Base-by-base conservation (phyloP, 2,888 invertebrate genomes). In the Sinodicranocentrus sp. region DNA sequence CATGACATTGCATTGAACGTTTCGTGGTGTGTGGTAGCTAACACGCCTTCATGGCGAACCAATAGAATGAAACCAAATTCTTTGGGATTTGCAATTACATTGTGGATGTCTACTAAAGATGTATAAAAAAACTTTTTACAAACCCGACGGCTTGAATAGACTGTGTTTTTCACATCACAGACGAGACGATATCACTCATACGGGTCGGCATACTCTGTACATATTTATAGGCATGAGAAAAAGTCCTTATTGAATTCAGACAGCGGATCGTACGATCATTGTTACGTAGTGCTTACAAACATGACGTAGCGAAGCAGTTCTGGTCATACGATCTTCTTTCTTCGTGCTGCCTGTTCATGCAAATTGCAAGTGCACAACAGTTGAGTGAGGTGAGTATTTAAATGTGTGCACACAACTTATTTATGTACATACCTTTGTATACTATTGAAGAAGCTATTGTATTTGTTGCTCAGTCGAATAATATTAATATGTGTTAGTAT, bases 241-340 rank as follows among this genome's bases (percentile, higher is more conserved):
- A 48, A 48, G 33, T 33, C 5, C 10, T 33, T 33, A 3, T 33
- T 33, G n/a, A n/a, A n/a, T n/a, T n/a, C 33, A 6, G 33, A 6
- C 2, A n/a, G 48, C 2, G n/a, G 68, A 68, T 68, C 68, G 68
- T 68, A 68, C 28, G 68, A 68, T 68, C 26, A 21, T 57, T 57
- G 21, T 48, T 48, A n/a, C 48, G 33, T 33, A 10, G 48, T 17
- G 63, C 10, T 17, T 43, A 48, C 48, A 25, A 17, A 23, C 25
- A 26, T 68, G 68, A 68, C 68, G 68, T 68, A 67, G 68, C 26
- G 28, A 5, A 48, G 52, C 13, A 19, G 43, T 68, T 68, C 68
- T 68, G 68, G 68, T 68, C 43, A 43, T 68, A 68, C 68, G 68
- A 68, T 68, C 13, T 23, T 65, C 39, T 65, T 43, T 43, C 25